A percentile compares a stretch with the other conserved stretches of the same genome.
Evolutionary conservation across 2,797 vertebrate genomes (phyloP).

Genomic region (Alca torda): DNA sequence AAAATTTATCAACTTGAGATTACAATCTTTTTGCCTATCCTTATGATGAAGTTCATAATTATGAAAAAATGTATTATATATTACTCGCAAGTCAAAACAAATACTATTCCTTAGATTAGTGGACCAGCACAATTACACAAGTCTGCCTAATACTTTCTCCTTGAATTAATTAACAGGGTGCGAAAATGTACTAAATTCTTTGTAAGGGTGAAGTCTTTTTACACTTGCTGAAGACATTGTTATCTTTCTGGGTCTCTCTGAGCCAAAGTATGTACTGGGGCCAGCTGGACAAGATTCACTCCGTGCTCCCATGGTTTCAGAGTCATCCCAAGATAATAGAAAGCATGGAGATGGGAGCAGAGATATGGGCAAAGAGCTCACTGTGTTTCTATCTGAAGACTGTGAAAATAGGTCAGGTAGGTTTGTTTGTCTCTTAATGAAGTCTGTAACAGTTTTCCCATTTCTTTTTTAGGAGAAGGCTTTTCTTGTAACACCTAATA

Average conservation of each 20-base stretch:
- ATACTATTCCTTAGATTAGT: conserved; percentile 39
- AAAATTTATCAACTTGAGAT: conserved; percentile 63
- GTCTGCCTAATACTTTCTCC: conserved; percentile 29
- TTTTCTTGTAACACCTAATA: not conserved
- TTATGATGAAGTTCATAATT: conserved; percentile 61
- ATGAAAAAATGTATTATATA: conserved; percentile 57
- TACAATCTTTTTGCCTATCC: conserved; percentile 59
- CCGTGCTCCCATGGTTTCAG: not conserved
- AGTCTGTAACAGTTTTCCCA: not conserved
- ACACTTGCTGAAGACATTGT: conserved; percentile 8
- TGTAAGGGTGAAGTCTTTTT: conserved; percentile 48
- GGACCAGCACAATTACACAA: conserved; percentile 47
- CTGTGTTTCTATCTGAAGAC: conserved; percentile 25
- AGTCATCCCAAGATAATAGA: conserved; percentile 34
- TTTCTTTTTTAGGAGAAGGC: not conserved
- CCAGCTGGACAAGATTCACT: conserved; percentile 46
- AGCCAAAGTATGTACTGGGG: not conserved
- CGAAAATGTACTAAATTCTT: conserved; percentile 9
- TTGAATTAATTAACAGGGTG: conserved; percentile 7
- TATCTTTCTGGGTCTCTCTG: not conserved
- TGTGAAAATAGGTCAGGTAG: conserved; percentile 39
- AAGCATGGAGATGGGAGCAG: conserved; percentile 22
- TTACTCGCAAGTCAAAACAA: conserved; percentile 67
- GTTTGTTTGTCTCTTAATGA: conserved; percentile 41
- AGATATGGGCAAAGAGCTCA: conserved; percentile 20